Evolutionary conservation across 2,888 invertebrate genomes (phyloP).

Genomic region (Podabrus alpinus): DNA sequence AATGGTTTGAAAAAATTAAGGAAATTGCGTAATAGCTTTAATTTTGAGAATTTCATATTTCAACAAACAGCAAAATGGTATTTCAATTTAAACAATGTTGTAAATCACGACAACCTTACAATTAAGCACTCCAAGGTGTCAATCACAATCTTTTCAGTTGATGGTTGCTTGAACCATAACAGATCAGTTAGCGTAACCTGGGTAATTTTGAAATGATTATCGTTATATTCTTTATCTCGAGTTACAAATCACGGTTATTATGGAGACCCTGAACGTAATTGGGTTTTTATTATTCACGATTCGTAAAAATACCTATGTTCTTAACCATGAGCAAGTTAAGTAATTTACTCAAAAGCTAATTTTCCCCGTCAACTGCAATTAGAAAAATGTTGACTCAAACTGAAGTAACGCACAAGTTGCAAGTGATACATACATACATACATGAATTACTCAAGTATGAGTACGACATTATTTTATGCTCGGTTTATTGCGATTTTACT

Average conservation of each 20-base stretch:
- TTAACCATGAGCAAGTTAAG: background rate
- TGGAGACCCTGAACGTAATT: conserved; percentile 8
- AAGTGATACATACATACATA: background rate
- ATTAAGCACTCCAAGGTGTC: conserved; percentile 1
- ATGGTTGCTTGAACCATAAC: background rate
- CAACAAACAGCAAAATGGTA: background rate
- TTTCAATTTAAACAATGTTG: background rate
- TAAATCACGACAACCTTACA: background rate
- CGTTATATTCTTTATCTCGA: conserved; percentile 4
- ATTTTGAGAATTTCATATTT: background rate
- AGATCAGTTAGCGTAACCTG: background rate
- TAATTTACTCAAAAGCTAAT: conserved; percentile 6
- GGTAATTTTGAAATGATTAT: conserved; percentile 10
- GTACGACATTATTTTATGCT: conserved; percentile 47
- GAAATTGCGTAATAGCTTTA: background rate
- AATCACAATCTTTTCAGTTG: background rate
- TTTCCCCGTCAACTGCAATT: conserved; percentile 5
- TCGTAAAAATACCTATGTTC: background rate
- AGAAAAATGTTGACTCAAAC: background rate
- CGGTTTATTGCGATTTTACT: conserved; percentile 47
- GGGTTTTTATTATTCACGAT: conserved; percentile 14
- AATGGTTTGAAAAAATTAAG: background rate
- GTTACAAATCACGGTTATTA: conserved; percentile 7
- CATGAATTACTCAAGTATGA: background rate
- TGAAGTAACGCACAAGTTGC: background rate